Conservation (phyloP, 2,113 vertebrate species). For the Diadophis punctatus region DNA sequence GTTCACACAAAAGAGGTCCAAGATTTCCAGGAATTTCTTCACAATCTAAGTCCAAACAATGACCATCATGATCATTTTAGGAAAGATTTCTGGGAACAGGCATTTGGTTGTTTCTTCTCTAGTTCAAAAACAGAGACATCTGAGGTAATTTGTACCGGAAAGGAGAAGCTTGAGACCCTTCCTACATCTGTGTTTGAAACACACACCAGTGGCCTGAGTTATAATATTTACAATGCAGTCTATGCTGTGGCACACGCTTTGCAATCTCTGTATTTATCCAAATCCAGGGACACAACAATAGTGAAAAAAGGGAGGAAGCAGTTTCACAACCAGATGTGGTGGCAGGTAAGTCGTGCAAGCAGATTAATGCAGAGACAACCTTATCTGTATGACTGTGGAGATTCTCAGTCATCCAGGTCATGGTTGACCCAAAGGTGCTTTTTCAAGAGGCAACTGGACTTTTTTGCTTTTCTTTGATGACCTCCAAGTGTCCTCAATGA, state of each 20-base stretch:
- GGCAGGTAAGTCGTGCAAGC: neutral
- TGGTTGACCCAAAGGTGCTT: too few species aligned
- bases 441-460: too few species aligned
- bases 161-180: neutral
- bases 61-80: neutral
- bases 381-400: neutral
- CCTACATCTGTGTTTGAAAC: neutral
- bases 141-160: neutral
- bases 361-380: neutral
- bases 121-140: rapidly evolving
- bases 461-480: too few species aligned
- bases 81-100: neutral
- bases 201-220: neutral
- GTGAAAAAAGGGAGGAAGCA: neutral
- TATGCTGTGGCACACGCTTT: too few species aligned
- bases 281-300: neutral
- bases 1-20: too few species aligned
- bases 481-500: too few species aligned
- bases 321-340: neutral
- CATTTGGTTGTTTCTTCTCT: neutral
- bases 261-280: neutral
- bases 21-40: neutral
- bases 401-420: too few species aligned
- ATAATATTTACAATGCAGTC: too few species aligned
- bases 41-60: neutral